Conservation (phyloP, 2,888 invertebrate genomes). For the Luffia ferchaultella region DNA sequence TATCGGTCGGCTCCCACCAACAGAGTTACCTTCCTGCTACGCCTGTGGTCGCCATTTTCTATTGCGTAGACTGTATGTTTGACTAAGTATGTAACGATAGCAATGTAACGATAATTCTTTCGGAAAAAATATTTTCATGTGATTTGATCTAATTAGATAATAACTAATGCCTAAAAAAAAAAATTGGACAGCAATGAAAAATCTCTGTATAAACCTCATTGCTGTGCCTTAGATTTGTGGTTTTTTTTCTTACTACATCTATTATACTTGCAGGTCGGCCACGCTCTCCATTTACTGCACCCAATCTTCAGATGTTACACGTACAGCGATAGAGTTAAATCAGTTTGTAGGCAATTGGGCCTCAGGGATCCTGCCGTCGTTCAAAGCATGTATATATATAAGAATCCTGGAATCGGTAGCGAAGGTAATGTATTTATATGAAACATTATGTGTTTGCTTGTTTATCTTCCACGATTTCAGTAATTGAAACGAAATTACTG, state of each 20-base stretch:
- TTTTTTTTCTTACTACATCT: constrained; percentile 6
- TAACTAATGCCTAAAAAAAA: no score
- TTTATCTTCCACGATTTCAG: no score
- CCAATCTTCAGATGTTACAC: constrained; percentile 84
- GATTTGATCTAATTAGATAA: no score
- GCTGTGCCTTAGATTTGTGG: neutral
- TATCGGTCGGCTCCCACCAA: no score
- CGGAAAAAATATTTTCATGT: no score
- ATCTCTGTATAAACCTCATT: neutral
- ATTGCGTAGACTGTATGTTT: no score
- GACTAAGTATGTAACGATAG: no score
- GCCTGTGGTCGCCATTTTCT: no score
- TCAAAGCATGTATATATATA: constrained; percentile 98
- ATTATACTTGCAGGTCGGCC: constrained; percentile 72
- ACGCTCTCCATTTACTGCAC: constrained; percentile 84
- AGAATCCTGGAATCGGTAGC: constrained; percentile 90
- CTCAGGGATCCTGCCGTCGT: constrained; percentile 83
- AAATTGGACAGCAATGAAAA: neutral
- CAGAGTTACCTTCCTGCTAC: no score
- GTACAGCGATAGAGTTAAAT: constrained; percentile 84
- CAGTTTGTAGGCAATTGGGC: constrained; percentile 75
- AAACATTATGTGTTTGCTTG: no score
- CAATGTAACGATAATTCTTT: no score
- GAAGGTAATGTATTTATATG: constrained; percentile 79
- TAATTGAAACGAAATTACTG: no score